phyloP scores from a whole-genome alignment of 2,113 vertebrate species.

The Thalassarche chlororhynchos region DNA sequence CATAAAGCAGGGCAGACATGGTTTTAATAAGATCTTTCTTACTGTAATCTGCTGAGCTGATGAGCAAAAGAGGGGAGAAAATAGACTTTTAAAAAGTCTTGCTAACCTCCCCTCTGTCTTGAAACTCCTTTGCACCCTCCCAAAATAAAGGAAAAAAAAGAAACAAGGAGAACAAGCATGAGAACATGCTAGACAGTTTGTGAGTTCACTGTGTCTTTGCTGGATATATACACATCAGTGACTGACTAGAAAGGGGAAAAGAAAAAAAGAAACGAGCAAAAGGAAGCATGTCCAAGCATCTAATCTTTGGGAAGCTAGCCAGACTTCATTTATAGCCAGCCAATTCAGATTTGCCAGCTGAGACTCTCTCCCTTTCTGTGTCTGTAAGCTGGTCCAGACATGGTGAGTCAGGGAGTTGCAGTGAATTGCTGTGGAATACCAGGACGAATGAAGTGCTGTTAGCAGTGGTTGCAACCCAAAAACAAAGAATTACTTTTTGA shows the following conservation, averaged over 20 bases:
- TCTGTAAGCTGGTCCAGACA: conserved; percentile 69
- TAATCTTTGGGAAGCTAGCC: conserved; percentile 77
- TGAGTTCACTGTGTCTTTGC: conserved; percentile 45
- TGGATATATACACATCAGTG: conserved; percentile 70
- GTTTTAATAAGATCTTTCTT: background rate
- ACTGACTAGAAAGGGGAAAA: conserved; percentile 69
- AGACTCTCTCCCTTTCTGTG: conserved; percentile 52
- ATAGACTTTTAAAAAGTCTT: background rate
- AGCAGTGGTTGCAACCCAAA: conserved; percentile 66
- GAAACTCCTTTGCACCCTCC: background rate
- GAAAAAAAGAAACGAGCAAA: background rate
- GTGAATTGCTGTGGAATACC: conserved; percentile 72
- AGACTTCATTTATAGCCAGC: conserved; percentile 73
- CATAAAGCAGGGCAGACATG: background rate
- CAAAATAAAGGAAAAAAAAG: background rate
- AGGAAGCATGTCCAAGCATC: conserved; percentile 44
- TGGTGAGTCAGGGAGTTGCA: conserved; percentile 75
- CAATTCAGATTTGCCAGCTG: conserved; percentile 62
- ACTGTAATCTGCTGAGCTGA: background rate
- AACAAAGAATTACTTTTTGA: conserved; percentile 79
- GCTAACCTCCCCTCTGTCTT: conserved; percentile 9
- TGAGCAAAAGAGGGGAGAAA: background rate
- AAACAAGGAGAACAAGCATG: conserved; percentile 34
- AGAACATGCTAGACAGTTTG: conserved; percentile 58
- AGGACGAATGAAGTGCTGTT: conserved; percentile 76